Percentiles rank a stretch among this genome's conserved stretches.
phyloP scores from a whole-genome alignment of 2,113 vertebrate genomes.

The Aplodontia rufa region DNA sequence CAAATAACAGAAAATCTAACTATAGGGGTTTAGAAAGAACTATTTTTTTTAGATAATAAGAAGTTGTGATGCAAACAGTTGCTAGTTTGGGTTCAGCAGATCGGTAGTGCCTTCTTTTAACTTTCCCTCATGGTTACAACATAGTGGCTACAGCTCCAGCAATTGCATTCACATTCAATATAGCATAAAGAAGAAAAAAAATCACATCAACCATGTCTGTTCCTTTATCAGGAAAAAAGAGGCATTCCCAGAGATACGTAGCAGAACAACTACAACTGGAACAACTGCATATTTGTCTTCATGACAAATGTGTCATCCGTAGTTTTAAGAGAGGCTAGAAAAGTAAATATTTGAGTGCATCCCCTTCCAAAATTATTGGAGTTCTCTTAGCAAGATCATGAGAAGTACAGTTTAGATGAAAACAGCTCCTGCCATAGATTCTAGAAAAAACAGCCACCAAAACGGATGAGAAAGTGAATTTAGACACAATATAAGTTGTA shows the following conservation, averaged over 20 bases:
- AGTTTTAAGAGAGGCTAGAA: not conserved
- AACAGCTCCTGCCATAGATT: not conserved
- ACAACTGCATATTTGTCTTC: not conserved
- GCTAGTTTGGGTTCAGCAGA: not conserved
- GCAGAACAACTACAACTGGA: not conserved
- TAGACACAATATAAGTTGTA: not conserved
- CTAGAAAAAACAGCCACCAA: not conserved
- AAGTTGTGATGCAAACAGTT: not conserved
- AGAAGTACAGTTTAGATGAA: not conserved
- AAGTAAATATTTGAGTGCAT: not conserved
- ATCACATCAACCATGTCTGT: not conserved
- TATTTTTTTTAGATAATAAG: not conserved
- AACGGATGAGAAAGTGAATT: too few species aligned
- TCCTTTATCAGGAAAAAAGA: not conserved
- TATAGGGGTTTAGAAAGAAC: not conserved
- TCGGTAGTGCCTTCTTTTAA: not conserved
- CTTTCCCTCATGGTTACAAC: not conserved
- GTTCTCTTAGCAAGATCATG: not conserved
- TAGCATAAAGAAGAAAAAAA: not conserved
- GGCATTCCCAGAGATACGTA: not conserved
- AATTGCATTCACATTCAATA: not conserved
- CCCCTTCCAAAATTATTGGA: not conserved
- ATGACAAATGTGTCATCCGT: not conserved
- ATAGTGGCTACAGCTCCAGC: not conserved
- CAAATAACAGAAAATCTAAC: not conserved